A percentile compares a stretch with the other conserved stretches of the same genome.
Evolutionary conservation across 2,113 vertebrate genomes (phyloP).

Genomic region (Sciurus niger): DNA sequence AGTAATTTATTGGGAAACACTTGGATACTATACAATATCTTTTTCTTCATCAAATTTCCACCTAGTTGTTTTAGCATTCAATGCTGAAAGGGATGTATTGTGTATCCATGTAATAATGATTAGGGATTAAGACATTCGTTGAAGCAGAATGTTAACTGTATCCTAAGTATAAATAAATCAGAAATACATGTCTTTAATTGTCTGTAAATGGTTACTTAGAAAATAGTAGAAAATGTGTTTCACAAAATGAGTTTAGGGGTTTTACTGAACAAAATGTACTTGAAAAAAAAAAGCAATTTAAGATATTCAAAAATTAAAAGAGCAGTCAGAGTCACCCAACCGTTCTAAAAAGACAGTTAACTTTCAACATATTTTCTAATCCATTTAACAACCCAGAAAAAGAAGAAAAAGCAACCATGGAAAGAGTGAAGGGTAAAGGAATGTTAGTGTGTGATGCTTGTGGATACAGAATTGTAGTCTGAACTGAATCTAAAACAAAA

Average conservation of each 20-base stretch:
- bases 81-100: not conserved
- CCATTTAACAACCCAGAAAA: not conserved
- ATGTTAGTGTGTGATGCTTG: not conserved
- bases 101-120: not conserved
- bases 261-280: not conserved
- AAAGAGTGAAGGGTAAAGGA: not conserved
- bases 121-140: not conserved
- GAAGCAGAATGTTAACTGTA: constrained; percentile 34
- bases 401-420: not conserved
- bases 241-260: constrained; percentile 19
- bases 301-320: not conserved
- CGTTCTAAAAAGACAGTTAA: constrained; percentile 16
- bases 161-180: constrained; percentile 27
- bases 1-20: not conserved
- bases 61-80: not conserved
- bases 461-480: not conserved
- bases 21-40: not conserved
- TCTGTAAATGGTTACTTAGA: constrained; percentile 46
- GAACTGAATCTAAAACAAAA: not conserved
- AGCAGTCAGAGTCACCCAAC: not conserved
- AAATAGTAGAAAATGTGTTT: constrained; percentile 27
- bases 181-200: constrained; percentile 16
- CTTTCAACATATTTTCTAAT: constrained; percentile 29
- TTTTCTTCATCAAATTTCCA: not conserved
- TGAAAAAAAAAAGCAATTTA: not conserved